Evolutionary conservation across 1,140 invertebrate species (phyloP).

Genomic region (Anthonomus grandis): DNA sequence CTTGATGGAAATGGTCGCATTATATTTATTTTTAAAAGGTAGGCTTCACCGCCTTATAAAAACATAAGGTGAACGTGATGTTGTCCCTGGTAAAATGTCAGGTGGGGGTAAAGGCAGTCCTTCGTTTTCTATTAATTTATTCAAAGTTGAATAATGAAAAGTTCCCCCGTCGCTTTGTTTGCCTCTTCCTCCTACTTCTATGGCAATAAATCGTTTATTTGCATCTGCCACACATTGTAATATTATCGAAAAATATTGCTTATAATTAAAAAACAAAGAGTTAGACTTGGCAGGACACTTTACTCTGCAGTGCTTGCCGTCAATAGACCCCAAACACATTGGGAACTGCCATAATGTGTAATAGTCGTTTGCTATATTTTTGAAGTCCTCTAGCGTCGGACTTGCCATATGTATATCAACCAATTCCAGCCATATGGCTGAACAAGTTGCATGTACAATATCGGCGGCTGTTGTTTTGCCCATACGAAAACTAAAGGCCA

Average conservation of each 20-base stretch:
- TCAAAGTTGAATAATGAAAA: not conserved
- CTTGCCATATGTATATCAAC: not conserved
- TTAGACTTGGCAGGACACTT: not conserved
- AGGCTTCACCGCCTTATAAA: slow-evolving; percentile 4
- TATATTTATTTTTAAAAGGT: slow-evolving; percentile 6
- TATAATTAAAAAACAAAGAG: too few species aligned
- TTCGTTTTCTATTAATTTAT: slow-evolving; percentile 1
- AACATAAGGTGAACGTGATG: not conserved
- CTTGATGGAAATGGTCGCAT: too few species aligned
- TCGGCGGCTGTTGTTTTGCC: slow-evolving; percentile 1
- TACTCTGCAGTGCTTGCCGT: not conserved
- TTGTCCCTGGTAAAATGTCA: not conserved
- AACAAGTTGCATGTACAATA: not conserved
- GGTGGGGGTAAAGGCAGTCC: not conserved
- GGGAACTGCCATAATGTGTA: slow-evolving; percentile 7
- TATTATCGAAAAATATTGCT: not conserved
- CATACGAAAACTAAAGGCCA: slow-evolving; percentile 9
- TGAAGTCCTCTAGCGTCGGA: not conserved
- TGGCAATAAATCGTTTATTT: slow-evolving; percentile 1
- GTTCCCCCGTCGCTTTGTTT: not conserved
- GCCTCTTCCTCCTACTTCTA: slow-evolving; percentile 7
- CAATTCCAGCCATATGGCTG: not conserved
- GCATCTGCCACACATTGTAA: slow-evolving; percentile 5
- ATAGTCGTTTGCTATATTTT: slow-evolving; percentile 6
- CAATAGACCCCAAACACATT: slow-evolving; percentile 1